Conservation (phyloP, 2,888 invertebrate genomes). For the Platycheirus rosarum region DNA sequence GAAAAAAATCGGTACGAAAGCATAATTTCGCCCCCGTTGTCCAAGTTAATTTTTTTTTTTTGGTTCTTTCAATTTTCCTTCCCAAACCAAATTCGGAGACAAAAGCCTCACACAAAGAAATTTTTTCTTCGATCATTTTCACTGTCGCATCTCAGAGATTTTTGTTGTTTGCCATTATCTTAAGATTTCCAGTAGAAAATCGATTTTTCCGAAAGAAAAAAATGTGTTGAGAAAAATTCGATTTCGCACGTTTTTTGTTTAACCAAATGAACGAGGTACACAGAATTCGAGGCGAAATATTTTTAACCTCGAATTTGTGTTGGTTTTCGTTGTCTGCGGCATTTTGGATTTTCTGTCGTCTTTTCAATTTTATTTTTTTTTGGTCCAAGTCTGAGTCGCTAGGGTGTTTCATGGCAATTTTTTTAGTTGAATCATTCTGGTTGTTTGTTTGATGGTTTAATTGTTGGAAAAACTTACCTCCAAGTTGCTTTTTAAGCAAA, state of each 20-base stretch:
- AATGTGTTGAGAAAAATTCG: conserved; percentile 22
- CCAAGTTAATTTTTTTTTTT: conserved; percentile 36
- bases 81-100: conserved; percentile 46
- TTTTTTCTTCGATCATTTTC: conserved; percentile 18
- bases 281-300: conserved; percentile 33
- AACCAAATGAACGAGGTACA: conserved; percentile 25
- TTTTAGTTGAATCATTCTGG: neutral
- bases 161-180: conserved; percentile 17
- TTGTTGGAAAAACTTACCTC: conserved; percentile 87
- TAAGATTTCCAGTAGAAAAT: conserved; percentile 32
- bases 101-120: conserved; percentile 62
- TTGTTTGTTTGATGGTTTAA: neutral
- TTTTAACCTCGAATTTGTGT: conserved; percentile 69
- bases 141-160: conserved; percentile 21
- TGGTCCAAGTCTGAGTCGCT: conserved; percentile 9
- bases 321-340: conserved; percentile 45
- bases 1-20: conserved; percentile 17
- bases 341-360: conserved; percentile 44
- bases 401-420: conserved; percentile 13
- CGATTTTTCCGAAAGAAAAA: conserved; percentile 39
- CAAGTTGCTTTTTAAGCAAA: conserved; percentile 96
- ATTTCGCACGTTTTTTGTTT: conserved; percentile 68
- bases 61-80: conserved; percentile 16
- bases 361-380: conserved; percentile 29
- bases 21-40: conserved; percentile 66